Percentiles rank a stretch among this genome's conserved stretches.
Conservation (phyloP, 2,113 vertebrate genomes). For the Typhlomys cinereus region DNA sequence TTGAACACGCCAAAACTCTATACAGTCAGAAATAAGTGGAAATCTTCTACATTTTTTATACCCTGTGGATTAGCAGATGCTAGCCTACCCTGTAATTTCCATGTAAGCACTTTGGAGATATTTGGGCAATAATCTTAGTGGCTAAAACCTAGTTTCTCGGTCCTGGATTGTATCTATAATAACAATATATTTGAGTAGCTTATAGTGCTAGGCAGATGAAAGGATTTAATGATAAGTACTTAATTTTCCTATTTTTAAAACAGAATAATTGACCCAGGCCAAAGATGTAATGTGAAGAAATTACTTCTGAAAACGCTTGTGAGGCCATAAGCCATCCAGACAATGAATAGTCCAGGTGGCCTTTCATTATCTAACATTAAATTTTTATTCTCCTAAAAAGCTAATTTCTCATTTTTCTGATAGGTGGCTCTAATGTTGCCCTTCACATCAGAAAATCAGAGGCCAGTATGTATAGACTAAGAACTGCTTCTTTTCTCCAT, state of each 20-base stretch:
- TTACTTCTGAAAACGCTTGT: slow-evolving; percentile 1
- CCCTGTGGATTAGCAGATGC: not conserved
- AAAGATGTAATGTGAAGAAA: slow-evolving; percentile 19
- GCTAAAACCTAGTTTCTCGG: not conserved
- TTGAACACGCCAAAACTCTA: not conserved
- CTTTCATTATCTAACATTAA: slow-evolving; percentile 49
- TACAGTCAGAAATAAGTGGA: not conserved
- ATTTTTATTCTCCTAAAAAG: slow-evolving; percentile 28
- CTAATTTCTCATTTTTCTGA: slow-evolving; percentile 35
- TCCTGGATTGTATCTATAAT: not conserved
- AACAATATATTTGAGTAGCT: not conserved
- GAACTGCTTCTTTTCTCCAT: not conserved
- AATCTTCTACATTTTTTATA: not conserved
- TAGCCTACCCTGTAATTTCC: not conserved
- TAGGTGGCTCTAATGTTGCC: not conserved
- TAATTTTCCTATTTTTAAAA: slow-evolving; percentile 56
- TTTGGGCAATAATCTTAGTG: not conserved
- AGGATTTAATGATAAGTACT: slow-evolving; percentile 16
- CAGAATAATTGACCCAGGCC: slow-evolving; percentile 1
- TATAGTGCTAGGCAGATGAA: not conserved
- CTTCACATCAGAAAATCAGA: not conserved
- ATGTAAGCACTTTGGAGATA: not conserved
- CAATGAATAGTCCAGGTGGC: not conserved
- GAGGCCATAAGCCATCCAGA: slow-evolving; percentile 15
- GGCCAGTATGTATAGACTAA: not conserved